These are phyloP conservation scores for Sinella curviseta DNA, from an alignment of 1,140 invertebrate species.

Conservation along the genomic window DNA sequence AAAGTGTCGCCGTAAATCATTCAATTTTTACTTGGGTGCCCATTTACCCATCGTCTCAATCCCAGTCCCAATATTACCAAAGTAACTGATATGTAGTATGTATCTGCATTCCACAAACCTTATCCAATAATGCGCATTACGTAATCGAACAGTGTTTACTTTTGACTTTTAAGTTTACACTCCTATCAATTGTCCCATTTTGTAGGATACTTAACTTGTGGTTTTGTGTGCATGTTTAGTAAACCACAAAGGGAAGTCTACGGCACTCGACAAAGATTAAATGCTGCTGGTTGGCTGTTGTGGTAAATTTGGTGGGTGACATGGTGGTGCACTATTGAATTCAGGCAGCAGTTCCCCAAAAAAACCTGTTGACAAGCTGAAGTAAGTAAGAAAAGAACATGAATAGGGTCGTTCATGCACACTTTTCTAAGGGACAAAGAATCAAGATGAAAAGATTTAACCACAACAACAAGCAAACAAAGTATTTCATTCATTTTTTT, in stretches of 20 bases:
- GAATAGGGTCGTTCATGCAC: too few species aligned
- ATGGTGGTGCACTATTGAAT: neutral
- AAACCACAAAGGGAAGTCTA: neutral
- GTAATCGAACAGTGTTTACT: too few species aligned
- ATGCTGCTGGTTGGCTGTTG: neutral
- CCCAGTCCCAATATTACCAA: neutral
- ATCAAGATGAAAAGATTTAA: neutral
- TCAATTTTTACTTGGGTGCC: neutral
- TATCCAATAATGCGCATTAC: too few species aligned
- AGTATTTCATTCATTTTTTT: neutral
- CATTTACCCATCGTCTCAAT: neutral
- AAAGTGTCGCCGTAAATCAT: neutral
- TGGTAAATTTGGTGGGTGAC: neutral
- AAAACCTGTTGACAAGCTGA: neutral
- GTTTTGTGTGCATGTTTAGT: neutral
- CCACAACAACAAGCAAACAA: neutral
- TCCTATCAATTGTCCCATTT: neutral
- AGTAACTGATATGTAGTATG: too few species aligned
- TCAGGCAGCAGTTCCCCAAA: neutral
- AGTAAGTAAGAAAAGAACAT: too few species aligned
- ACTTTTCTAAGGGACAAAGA: neutral
- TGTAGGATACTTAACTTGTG: neutral
- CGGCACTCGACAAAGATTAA: slow-evolving; percentile 20
- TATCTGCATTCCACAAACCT: too few species aligned
- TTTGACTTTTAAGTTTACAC: neutral